Evolutionary conservation across 1,140 invertebrate genomes (phyloP).

Genomic region (Drosophila ohnishii): DNA sequence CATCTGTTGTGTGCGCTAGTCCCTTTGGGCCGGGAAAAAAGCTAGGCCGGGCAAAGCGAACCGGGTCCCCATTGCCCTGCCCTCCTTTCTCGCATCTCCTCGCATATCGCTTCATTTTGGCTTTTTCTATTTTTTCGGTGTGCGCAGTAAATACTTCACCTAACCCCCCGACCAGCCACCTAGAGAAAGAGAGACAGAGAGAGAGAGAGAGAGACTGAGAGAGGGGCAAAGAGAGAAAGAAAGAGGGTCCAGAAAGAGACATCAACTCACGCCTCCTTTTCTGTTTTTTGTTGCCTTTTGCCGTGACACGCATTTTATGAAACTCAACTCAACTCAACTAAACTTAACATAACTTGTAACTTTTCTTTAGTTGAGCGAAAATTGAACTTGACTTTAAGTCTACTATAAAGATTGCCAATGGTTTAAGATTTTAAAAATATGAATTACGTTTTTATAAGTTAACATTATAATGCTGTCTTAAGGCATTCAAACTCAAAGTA

Average conservation of each 20-base stretch:
- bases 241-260: conserved; percentile 31
- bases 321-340: conserved; percentile 17
- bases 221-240: conserved; percentile 7
- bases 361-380: conserved; percentile 7
- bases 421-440: not conserved
- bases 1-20: conserved; percentile 4
- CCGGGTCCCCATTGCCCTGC: conserved; percentile 41
- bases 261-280: conserved; percentile 48
- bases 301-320: conserved; percentile 66
- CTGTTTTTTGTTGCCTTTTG: conserved; percentile 46
- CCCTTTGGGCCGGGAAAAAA: conserved; percentile 36
- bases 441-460: not conserved
- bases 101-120: conserved; percentile 55
- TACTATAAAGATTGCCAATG: not conserved
- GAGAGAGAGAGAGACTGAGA: not conserved
- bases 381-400: conserved; percentile 8
- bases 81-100: conserved; percentile 47
- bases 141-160: conserved; percentile 64
- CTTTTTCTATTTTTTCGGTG: conserved; percentile 49
- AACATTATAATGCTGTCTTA: not conserved
- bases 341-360: conserved; percentile 23
- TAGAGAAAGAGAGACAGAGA: not conserved
- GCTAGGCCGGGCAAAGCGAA: conserved; percentile 40
- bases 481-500: not conserved
- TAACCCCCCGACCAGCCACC: not conserved